Evolutionary conservation across 2,113 vertebrate species (phyloP), one percentile per base, ranked within the genome.

Genomic region (Recurvirostra avosetta): DNA sequence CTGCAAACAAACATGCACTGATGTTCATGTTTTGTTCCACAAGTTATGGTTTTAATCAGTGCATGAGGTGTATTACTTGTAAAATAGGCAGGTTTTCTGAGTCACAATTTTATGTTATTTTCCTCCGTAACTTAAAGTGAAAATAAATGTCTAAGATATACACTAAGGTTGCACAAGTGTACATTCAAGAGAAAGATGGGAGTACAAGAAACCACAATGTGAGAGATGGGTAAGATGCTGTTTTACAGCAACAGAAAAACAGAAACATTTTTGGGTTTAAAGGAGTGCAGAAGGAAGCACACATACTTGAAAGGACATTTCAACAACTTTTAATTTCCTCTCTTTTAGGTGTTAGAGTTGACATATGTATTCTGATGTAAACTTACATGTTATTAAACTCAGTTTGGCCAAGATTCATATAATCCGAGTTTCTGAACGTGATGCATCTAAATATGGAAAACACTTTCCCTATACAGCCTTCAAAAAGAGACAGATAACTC

Each of bases 311-410:
- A 75, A 77, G 18, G 8, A 83, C 1, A 3, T 86, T 92, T 94
- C 91, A 94, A 79, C 67, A 78, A 74, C 59, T 94, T 94, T 52
- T 61, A 59, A 97, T 96, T 96, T 96, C 86, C 91, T 74, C 50
- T 67, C 25, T 80, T 84, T 81, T 59, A 94, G 29, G 18, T 80
- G 47, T 65, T 71, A 66, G 47, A 90, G 68, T 52, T 87, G 74
- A 95, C n/a, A 92, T 56, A 95, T 47, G 7, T 41, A 78, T 81
- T 94, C 63, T 91, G 52, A 92, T 49, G 38, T n/a, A 90, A 40
- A 70, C 29, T 72, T 79, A 18, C 30, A 85, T 5, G 5, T 41
- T 72, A 86, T 61, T 95, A 92, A 82, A 72, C 20, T 86, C 66
- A 36, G 30, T 70, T 88, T 73, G 63, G 53, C 58, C 13, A 8